Conservation (phyloP, 2,797 vertebrate species). For the Paguma larvata region DNA sequence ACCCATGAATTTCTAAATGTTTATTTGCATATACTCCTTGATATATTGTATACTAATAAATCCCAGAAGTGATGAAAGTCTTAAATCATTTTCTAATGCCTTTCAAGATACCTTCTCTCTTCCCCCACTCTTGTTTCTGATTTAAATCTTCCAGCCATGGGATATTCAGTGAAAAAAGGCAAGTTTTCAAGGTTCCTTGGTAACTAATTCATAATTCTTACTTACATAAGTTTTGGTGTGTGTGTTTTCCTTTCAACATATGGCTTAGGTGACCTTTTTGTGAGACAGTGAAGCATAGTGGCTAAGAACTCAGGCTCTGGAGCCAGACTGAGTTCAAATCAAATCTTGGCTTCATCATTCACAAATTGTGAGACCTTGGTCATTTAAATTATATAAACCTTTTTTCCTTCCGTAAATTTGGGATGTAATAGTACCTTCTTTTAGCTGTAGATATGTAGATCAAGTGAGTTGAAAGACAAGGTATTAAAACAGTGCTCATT, state of each 20-base stretch:
- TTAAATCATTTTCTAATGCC: slow-evolving; percentile 32
- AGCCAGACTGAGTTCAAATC: background rate
- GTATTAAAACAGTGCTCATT: background rate
- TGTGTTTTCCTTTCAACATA: background rate
- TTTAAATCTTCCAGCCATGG: slow-evolving; percentile 26
- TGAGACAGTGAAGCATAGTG: background rate
- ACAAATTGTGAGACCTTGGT: background rate
- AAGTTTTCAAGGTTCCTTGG: background rate
- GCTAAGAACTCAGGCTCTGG: background rate
- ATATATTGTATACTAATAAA: slow-evolving; percentile 73
- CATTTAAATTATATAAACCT: background rate
- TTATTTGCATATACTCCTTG: slow-evolving; percentile 49
- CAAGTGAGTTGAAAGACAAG: slow-evolving; percentile 32
- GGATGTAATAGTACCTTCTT: background rate
- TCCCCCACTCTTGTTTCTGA: background rate
- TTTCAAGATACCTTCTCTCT: background rate
- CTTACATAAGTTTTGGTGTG: background rate
- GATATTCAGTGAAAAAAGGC: background rate
- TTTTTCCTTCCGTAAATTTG: background rate
- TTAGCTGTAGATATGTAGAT: background rate
- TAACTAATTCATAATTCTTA: background rate
- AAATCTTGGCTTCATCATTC: background rate
- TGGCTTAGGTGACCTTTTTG: background rate
- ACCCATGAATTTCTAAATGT: slow-evolving; percentile 80
- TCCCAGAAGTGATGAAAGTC: slow-evolving; percentile 70